Conservation (phyloP, 2,113 vertebrate genomes). For the Rhinopomastus cyanomelas region DNA sequence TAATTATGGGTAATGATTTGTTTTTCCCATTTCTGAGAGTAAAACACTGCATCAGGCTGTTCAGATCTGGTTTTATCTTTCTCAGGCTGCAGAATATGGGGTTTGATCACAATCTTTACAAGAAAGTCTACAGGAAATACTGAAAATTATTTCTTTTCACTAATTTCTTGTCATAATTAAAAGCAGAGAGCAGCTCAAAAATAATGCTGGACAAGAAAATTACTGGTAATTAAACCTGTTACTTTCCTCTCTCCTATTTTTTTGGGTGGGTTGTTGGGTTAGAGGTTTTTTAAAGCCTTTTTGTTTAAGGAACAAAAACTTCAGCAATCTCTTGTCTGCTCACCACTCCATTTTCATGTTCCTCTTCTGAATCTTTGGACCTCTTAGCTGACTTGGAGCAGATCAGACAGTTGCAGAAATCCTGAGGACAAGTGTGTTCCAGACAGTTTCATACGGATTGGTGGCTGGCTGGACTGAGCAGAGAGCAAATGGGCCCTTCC, state of each 20-base stretch:
- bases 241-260: background rate
- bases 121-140: background rate
- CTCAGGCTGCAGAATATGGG: background rate
- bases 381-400: background rate
- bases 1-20: conserved; percentile 14
- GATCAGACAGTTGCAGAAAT: background rate
- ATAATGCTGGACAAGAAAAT: background rate
- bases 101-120: background rate
- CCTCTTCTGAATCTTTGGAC: background rate
- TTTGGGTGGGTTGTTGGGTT: background rate
- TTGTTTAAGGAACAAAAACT: background rate
- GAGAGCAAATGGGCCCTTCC: background rate
- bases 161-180: background rate
- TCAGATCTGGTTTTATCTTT: conserved; percentile 11
- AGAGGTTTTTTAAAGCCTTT: background rate
- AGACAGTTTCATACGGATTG: background rate
- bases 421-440: background rate
- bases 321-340: background rate
- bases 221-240: background rate
- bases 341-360: background rate
- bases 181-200: background rate
- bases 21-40: conserved; percentile 14
- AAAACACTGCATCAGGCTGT: background rate
- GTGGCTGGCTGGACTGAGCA: background rate
- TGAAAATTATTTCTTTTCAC: background rate